Evolutionary conservation across 2,113 vertebrate species (phyloP).

Genomic region (Echinops telfairi): DNA sequence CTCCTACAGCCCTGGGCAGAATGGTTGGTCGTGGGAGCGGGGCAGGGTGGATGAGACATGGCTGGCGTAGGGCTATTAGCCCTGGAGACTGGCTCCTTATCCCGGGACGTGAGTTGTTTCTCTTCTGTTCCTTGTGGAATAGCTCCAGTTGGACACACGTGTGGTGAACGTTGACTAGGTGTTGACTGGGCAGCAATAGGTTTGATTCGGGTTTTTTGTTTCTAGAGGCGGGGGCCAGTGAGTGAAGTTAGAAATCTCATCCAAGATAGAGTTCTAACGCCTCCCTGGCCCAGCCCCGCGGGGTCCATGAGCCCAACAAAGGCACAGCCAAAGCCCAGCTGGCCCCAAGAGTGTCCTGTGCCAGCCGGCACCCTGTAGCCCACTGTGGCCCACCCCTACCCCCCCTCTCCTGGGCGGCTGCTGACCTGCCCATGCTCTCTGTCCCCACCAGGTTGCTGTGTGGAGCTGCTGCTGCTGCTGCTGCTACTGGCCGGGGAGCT

Average conservation of each 20-base stretch:
- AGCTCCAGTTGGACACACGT: not conserved
- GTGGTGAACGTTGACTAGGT: not conserved
- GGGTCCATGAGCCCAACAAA: not conserved
- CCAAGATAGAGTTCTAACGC: not conserved
- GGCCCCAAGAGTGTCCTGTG: not conserved
- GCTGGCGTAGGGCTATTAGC: not conserved
- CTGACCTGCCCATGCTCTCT: conserved; percentile 84
- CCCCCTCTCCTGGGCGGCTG: not conserved
- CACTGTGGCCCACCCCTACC: rapidly evolving
- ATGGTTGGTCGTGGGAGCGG: not conserved
- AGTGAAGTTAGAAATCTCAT: not conserved
- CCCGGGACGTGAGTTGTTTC: too few species aligned
- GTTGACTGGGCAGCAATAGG: not conserved
- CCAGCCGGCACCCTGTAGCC: rapidly evolving
- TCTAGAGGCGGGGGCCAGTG: not conserved
- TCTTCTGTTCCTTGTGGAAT: not conserved
- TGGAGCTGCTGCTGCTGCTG: conserved; percentile 92
- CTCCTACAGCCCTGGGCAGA: not conserved
- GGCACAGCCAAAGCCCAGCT: too few species aligned
- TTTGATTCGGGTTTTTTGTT: too few species aligned
- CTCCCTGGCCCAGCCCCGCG: too few species aligned
- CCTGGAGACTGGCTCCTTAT: too few species aligned
- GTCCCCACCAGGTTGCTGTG: conserved; percentile 89
- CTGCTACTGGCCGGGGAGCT: conserved; percentile 90
- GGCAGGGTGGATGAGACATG: not conserved